Evolutionary conservation across 2,113 vertebrate species (phyloP).

Genomic region (Xerus inauris): DNA sequence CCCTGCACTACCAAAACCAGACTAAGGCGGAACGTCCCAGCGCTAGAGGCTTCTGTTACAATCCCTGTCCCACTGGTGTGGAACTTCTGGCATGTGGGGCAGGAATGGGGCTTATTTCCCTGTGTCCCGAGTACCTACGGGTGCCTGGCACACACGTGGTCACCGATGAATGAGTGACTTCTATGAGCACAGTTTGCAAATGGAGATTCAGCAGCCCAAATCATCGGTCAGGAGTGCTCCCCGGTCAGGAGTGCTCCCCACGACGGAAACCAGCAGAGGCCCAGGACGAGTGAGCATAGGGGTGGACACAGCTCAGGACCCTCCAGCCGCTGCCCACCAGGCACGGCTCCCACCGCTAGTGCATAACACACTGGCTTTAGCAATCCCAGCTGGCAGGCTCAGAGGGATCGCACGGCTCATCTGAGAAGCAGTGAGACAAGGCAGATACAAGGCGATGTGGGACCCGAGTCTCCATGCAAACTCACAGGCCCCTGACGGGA

Average conservation of each 20-base stretch:
- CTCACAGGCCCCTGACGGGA: too few relatives aligned
- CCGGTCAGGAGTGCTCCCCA: too few relatives aligned
- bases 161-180: rapidly evolving
- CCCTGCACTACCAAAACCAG: not conserved
- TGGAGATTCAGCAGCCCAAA: not conserved
- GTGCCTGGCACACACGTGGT: too few relatives aligned
- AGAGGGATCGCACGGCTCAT: not conserved
- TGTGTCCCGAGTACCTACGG: rapidly evolving
- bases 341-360: not conserved
- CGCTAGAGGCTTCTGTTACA: not conserved
- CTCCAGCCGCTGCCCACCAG: rapidly evolving
- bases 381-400: not conserved
- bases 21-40: too few relatives aligned
- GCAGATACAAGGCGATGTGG: not conserved
- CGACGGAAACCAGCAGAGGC: not conserved
- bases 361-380: too few relatives aligned
- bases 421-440: rapidly evolving
- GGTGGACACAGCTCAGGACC: too few relatives aligned
- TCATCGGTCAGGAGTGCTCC: rapidly evolving
- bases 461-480: too few relatives aligned
- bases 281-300: not conserved
- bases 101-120: rapidly evolving
- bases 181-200: not conserved
- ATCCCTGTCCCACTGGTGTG: not conserved
- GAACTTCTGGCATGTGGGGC: not conserved